These are phyloP conservation scores for Hydrozoanthus gracilis DNA, from an alignment of 92 coral and sea anemone genomes.

Conservation along the genomic window DNA sequence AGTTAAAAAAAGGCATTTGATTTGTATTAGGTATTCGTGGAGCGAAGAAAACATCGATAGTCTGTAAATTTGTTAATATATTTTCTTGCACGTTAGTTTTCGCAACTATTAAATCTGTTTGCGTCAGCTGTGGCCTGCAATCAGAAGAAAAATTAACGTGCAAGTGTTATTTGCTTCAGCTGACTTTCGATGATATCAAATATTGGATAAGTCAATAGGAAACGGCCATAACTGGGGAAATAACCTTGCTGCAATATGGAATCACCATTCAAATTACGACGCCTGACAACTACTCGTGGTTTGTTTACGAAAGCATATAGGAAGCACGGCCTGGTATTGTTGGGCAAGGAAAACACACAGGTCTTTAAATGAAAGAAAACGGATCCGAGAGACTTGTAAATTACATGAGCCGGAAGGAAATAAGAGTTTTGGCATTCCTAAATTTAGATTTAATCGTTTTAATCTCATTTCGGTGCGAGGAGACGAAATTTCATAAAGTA, in stretches of 20 bases:
- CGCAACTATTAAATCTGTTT: slow-evolving; percentile 28
- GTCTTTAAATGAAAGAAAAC: slow-evolving; percentile 3
- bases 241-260: slow-evolving; percentile 30
- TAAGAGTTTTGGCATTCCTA: background rate
- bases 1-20: background rate
- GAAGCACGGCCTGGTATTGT: slow-evolving; percentile 6
- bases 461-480: slow-evolving; percentile 37
- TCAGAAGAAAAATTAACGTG: slow-evolving; percentile 37
- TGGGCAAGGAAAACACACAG: slow-evolving; percentile 4
- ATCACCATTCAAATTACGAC: background rate
- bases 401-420: slow-evolving; percentile 33
- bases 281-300: slow-evolving; percentile 10
- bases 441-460: slow-evolving; percentile 38
- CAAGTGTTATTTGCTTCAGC: slow-evolving; percentile 35
- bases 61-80: background rate
- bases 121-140: slow-evolving; percentile 39
- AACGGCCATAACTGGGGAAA: slow-evolving; percentile 33
- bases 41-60: background rate
- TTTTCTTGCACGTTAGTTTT: background rate
- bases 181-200: slow-evolving; percentile 35
- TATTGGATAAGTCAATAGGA: slow-evolving; percentile 35
- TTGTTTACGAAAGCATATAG: slow-evolving; percentile 11
- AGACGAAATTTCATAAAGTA: slow-evolving; percentile 19
- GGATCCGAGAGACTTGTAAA: slow-evolving; percentile 13
- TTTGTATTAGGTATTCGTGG: background rate